Evolutionary conservation across 2,888 invertebrate genomes (phyloP).

Genomic region (Masnerella sp.): DNA sequence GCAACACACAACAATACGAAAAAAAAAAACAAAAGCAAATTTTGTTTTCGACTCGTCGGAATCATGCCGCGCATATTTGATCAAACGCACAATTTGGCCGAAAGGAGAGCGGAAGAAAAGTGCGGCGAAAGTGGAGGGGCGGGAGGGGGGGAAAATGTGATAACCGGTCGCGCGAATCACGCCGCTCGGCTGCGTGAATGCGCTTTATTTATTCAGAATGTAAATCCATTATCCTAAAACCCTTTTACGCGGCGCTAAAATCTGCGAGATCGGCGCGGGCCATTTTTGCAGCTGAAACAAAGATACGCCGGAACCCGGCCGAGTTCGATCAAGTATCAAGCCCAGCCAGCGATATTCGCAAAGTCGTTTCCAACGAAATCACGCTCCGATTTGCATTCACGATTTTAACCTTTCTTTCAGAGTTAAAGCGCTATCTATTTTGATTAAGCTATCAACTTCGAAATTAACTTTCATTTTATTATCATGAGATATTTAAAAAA

Average conservation of each 20-base stretch:
- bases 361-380: slow-evolving; percentile 38
- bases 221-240: slow-evolving; percentile 21
- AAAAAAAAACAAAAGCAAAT: too few relatives aligned
- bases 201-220: slow-evolving; percentile 22
- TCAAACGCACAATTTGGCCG: too few relatives aligned
- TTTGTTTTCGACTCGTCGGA: background rate
- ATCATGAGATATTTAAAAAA: too few relatives aligned
- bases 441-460: too few relatives aligned
- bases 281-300: slow-evolving; percentile 52
- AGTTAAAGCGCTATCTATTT: too few relatives aligned
- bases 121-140: background rate
- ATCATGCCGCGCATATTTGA: too few relatives aligned
- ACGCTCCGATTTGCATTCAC: slow-evolving; percentile 44
- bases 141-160: background rate
- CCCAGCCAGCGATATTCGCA: slow-evolving; percentile 46
- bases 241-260: slow-evolving; percentile 13
- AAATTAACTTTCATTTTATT: too few relatives aligned
- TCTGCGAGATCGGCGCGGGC: slow-evolving; percentile 7
- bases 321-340: slow-evolving; percentile 53
- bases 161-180: slow-evolving; percentile 8
- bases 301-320: slow-evolving; percentile 11
- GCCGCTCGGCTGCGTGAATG: background rate
- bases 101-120: background rate
- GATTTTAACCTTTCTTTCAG: too few relatives aligned
- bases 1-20: too few relatives aligned